Conservation (phyloP, 2,888 invertebrate species). For the Drosophila differens region DNA sequence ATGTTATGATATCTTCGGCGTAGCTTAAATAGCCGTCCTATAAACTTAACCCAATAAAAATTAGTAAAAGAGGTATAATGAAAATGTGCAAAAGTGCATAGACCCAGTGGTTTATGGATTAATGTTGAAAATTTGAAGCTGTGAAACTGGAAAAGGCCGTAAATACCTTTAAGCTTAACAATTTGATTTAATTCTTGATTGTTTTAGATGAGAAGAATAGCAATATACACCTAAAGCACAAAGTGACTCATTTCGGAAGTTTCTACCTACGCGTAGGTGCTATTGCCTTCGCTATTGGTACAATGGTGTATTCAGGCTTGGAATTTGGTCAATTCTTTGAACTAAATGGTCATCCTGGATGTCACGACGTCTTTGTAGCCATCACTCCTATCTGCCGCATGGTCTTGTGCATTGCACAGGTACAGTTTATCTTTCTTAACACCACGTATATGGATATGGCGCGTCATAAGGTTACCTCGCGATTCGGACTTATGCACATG, state of each 20-base stretch:
- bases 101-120: not conserved
- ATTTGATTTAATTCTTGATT: not conserved
- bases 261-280: slow-evolving; percentile 95
- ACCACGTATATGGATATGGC: slow-evolving; percentile 90
- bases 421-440: slow-evolving; percentile 97
- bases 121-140: not conserved
- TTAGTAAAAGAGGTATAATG: not conserved
- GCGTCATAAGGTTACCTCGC: slow-evolving; percentile 89
- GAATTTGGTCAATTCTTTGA: slow-evolving; percentile 92
- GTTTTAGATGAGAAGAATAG: slow-evolving; percentile 83
- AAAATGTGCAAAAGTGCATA: not conserved
- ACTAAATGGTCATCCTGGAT: slow-evolving; percentile 87
- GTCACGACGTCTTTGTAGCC: slow-evolving; percentile 89
- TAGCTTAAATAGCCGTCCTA: not conserved
- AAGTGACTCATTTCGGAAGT: slow-evolving; percentile 90
- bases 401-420: slow-evolving; percentile 94
- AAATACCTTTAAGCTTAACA: not conserved
- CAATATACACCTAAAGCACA: slow-evolving; percentile 83
- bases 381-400: slow-evolving; percentile 93
- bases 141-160: not conserved
- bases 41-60: not conserved
- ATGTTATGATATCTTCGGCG: not conserved
- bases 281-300: slow-evolving; percentile 87
- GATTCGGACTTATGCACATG: slow-evolving; percentile 96
- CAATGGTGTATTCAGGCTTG: slow-evolving; percentile 90